Evolutionary conservation across 2,113 vertebrate genomes (phyloP).

Genomic region (Engraulis encrasicolus): DNA sequence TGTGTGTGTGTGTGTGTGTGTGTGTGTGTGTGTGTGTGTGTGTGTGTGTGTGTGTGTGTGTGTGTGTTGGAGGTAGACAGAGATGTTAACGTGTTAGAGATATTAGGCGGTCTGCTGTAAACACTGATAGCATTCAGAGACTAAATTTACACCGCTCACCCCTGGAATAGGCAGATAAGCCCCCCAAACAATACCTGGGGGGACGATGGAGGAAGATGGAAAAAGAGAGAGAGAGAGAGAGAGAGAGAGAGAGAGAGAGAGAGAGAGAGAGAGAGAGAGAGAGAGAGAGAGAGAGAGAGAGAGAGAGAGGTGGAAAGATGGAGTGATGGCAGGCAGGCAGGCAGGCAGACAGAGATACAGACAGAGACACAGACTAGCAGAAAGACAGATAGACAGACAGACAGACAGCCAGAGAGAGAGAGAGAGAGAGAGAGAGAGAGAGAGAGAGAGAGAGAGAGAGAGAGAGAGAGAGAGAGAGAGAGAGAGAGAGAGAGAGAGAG

Average conservation of each 20-base stretch:
- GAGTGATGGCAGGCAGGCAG: no score
- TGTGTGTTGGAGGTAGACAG: neutral
- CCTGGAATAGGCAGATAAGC: conserved; percentile 34
- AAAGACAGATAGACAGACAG: no score
- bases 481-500: neutral
- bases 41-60: no score
- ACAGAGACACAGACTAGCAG: no score
- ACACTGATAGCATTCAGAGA: conserved; percentile 19
- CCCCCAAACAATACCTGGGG: conserved; percentile 11
- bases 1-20: no score
- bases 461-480: neutral
- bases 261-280: neutral
- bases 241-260: neutral
- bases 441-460: neutral
- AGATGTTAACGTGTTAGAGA: neutral
- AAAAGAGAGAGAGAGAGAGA: neutral
- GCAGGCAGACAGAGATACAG: no score
- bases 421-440: neutral
- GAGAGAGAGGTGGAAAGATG: no score
- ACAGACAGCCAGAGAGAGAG: no score
- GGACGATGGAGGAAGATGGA: conserved; percentile 19
- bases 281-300: neutral
- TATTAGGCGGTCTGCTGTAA: conserved; percentile 22
- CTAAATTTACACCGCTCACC: conserved; percentile 35
- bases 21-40: no score